Percentiles rank a stretch among this genome's conserved stretches.
Conservation (phyloP, 2,797 vertebrate species). For the Pangasius mekongensis region DNA sequence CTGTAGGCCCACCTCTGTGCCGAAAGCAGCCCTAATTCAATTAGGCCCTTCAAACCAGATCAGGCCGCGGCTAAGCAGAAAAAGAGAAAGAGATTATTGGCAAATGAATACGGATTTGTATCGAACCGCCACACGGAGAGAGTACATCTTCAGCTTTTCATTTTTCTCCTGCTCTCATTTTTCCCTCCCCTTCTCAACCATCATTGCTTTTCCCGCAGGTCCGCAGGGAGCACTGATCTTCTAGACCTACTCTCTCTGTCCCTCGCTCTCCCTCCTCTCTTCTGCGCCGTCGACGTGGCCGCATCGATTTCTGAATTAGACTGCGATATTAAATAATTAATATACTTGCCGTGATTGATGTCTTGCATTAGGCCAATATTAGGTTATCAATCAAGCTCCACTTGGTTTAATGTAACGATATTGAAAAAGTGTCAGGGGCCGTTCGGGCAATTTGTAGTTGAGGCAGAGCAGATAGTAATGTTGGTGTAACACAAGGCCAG, state of each 20-base stretch:
- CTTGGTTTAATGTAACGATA: conserved; percentile 99
- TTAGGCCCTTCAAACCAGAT: conserved; percentile 85
- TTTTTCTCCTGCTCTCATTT: conserved; percentile 53
- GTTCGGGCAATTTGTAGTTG: conserved; percentile 98
- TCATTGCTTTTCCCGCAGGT: conserved; percentile 67
- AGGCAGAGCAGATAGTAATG: conserved; percentile 89
- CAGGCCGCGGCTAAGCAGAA: conserved; percentile 82
- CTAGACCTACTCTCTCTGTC: conserved; percentile 64
- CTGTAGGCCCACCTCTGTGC: conserved; percentile 58
- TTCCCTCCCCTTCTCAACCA: conserved; percentile 36
- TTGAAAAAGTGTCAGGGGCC: conserved; percentile 98
- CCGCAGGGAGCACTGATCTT: conserved; percentile 80
- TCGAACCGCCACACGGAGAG: conserved; percentile 76
- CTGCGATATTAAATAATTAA: conserved; percentile 99
- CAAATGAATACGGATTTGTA: conserved; percentile 91
- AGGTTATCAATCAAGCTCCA: conserved; percentile 99
- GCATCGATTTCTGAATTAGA: conserved; percentile 99
- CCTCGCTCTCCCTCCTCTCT: conserved; percentile 61
- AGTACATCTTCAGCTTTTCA: conserved; percentile 73
- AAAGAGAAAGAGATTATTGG: conserved; percentile 85
- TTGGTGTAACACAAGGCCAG: conserved; percentile 83
- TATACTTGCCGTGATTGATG: conserved; percentile 99
- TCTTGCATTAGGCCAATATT: conserved; percentile 99
- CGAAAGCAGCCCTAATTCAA: conserved; percentile 85
- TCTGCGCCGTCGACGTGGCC: conserved; percentile 43